Percentiles rank a stretch among this genome's conserved stretches.
These are phyloP conservation scores for Leptodactylus fallax DNA, from an alignment of 2,797 vertebrate genomes.

Conservation along the genomic window DNA sequence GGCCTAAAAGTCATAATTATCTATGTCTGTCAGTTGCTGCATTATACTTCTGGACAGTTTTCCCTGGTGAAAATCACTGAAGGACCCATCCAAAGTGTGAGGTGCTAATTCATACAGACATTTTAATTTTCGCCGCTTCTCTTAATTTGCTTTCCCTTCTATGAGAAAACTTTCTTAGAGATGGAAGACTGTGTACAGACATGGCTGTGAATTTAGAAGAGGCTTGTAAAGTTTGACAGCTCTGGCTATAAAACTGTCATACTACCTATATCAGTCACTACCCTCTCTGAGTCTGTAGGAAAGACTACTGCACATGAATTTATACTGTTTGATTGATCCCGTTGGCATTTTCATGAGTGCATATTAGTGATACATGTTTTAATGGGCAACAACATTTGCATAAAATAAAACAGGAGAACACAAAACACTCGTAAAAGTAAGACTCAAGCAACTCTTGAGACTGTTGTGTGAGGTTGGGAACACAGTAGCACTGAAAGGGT, in stretches of 20 bases:
- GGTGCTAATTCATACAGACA: conserved; percentile 64
- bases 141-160: conserved; percentile 63
- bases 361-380: conserved; percentile 50
- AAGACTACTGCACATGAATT: conserved; percentile 41
- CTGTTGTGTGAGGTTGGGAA: background rate
- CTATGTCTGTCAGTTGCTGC: conserved; percentile 55
- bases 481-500: background rate
- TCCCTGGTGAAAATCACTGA: conserved; percentile 58
- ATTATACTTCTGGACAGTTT: conserved; percentile 59
- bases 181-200: conserved; percentile 60
- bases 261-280: conserved; percentile 57
- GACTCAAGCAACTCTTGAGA: background rate
- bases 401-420: conserved; percentile 17
- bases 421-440: background rate
- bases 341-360: conserved; percentile 49
- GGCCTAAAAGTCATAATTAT: conserved; percentile 63
- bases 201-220: conserved; percentile 64
- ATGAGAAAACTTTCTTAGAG: conserved; percentile 59
- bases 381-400: conserved; percentile 45
- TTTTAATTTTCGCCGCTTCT: conserved; percentile 63
- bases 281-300: conserved; percentile 46
- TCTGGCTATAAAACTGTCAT: conserved; percentile 61
- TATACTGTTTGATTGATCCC: conserved; percentile 53
- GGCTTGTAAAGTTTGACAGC: conserved; percentile 62
- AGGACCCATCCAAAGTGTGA: conserved; percentile 59